Conservation (phyloP, 2,113 vertebrate species). For the Onychostoma macrolepis region DNA sequence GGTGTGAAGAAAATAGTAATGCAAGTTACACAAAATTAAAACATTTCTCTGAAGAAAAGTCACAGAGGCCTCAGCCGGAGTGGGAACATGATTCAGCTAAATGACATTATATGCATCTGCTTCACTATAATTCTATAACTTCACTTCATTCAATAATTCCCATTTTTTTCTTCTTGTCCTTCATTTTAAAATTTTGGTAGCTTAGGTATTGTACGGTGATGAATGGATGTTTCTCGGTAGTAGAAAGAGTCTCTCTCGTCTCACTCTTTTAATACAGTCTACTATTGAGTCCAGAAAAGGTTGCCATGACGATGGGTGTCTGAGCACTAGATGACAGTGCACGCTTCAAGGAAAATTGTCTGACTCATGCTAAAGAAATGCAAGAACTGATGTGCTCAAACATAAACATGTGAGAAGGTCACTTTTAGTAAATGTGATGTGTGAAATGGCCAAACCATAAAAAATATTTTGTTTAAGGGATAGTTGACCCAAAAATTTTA, state of each 20-base stretch:
- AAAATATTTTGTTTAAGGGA: too few relatives aligned
- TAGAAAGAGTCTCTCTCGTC: background rate
- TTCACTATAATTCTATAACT: too few relatives aligned
- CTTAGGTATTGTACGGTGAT: slow-evolving; percentile 4
- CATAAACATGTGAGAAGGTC: slow-evolving; percentile 1
- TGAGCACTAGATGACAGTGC: slow-evolving; percentile 57
- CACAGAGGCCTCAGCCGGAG: background rate
- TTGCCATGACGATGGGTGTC: slow-evolving; percentile 59
- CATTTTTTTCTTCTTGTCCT: background rate
- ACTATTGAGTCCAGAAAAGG: slow-evolving; percentile 46
- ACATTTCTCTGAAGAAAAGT: background rate
- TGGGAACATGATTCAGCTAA: background rate
- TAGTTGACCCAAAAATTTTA: too few relatives aligned
- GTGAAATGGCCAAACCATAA: background rate
- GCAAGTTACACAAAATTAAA: background rate
- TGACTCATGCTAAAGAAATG: slow-evolving; percentile 50
- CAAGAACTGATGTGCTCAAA: slow-evolving; percentile 1
- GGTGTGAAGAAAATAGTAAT: background rate
- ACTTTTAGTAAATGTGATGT: background rate
- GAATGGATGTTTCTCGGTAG: slow-evolving; percentile 7
- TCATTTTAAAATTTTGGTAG: background rate
- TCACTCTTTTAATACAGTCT: slow-evolving; percentile 4
- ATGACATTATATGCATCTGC: background rate
- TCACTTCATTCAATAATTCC: background rate
- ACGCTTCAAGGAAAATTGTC: slow-evolving; percentile 52